Percentiles rank a stretch among this genome's conserved stretches.
These are phyloP conservation scores for Drosophila oshimai DNA, from an alignment of 1,140 invertebrate genomes.

Conservation along the genomic window DNA sequence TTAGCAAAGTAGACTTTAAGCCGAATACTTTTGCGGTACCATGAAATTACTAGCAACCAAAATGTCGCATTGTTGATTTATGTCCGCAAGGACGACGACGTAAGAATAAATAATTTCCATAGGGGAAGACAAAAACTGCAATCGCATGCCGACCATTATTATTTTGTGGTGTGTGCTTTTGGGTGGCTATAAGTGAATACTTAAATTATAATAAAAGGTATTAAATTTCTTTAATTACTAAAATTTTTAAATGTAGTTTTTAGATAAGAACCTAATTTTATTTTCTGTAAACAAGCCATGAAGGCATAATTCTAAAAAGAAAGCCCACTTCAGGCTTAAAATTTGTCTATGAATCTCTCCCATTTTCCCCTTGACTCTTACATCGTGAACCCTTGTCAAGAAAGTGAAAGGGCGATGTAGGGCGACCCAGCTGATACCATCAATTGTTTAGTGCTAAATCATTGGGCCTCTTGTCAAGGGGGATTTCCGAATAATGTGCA, in stretches of 20 bases:
- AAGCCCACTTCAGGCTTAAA: not conserved
- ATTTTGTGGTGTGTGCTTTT: not conserved
- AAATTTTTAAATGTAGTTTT: too few relatives aligned
- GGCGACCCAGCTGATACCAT: conserved; percentile 20
- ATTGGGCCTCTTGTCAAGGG: not conserved
- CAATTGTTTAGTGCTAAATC: conserved; percentile 42
- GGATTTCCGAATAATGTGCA: conserved; percentile 20
- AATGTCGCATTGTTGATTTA: conserved; percentile 14
- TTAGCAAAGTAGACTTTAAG: not conserved
- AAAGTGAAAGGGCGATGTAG: not conserved
- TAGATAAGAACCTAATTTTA: not conserved
- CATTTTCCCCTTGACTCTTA: conserved; percentile 14
- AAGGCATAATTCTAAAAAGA: not conserved
- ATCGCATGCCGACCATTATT: not conserved
- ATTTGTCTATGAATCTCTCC: not conserved
- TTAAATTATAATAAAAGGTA: too few relatives aligned
- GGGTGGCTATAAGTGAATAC: too few relatives aligned
- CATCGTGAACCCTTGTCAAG: conserved; percentile 24
- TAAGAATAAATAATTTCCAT: not conserved
- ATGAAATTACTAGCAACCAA: conserved; percentile 4
- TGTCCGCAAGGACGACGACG: not conserved
- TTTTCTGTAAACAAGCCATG: too few relatives aligned
- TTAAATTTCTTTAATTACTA: too few relatives aligned
- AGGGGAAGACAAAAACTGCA: not conserved
- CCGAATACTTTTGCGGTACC: not conserved